Evolutionary conservation across 2,797 vertebrate genomes (phyloP).

Genomic region (Gymnothorax reevesii): DNA sequence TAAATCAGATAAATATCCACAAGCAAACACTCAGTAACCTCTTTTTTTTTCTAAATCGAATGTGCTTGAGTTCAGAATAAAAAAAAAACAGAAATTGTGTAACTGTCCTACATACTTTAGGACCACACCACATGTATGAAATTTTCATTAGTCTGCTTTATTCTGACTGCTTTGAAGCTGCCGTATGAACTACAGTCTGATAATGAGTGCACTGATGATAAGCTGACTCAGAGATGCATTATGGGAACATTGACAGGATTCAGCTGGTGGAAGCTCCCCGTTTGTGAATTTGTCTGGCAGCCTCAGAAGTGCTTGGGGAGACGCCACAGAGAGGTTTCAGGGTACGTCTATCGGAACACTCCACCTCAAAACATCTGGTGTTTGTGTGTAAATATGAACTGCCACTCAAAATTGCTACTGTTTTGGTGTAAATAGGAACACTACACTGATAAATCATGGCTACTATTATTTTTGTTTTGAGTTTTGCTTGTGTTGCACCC

Average conservation of each 20-base stretch:
- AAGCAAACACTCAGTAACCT: too few relatives aligned
- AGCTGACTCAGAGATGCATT: neutral
- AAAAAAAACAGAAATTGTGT: too few relatives aligned
- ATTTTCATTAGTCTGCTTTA: neutral
- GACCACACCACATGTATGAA: too few relatives aligned
- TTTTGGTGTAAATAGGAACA: neutral
- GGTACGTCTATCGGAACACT: conserved; percentile 57
- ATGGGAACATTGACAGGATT: conserved; percentile 31
- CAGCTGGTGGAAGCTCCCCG: conserved; percentile 27
- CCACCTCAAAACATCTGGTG: neutral
- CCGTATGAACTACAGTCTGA: neutral
- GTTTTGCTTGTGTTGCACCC: too few relatives aligned
- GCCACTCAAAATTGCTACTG: neutral
- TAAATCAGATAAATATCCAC: too few relatives aligned
- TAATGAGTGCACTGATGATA: neutral
- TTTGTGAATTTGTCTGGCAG: conserved; percentile 52
- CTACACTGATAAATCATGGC: neutral
- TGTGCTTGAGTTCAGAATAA: too few relatives aligned
- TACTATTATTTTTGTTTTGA: neutral
- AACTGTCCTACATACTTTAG: too few relatives aligned
- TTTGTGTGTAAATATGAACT: neutral
- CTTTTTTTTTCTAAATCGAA: too few relatives aligned
- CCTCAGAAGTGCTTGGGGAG: conserved; percentile 57
- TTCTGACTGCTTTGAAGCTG: neutral
- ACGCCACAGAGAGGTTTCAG: conserved; percentile 58